Evolutionary conservation across 2,113 vertebrate species (phyloP).

Genomic region (Chloebia gouldiae): DNA sequence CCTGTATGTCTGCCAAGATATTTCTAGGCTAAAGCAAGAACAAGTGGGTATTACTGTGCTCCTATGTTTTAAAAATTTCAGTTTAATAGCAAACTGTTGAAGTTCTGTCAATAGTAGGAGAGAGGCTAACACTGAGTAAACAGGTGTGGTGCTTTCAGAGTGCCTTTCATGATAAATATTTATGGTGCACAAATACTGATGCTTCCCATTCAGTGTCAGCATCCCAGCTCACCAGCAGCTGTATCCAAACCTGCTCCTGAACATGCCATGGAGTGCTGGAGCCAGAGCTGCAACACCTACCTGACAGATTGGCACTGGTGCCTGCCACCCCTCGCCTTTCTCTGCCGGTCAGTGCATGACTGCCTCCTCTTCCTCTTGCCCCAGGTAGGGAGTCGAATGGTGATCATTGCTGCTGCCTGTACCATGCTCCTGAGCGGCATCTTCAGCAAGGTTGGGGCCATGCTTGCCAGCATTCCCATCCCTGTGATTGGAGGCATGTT

Average conservation of each 20-base stretch:
- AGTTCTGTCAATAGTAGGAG: neutral
- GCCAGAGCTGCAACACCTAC: neutral
- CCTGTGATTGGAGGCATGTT: constrained; percentile 94
- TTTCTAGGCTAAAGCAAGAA: neutral
- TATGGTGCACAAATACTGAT: neutral
- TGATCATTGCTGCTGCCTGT: constrained; percentile 83
- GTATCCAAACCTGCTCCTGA: neutral
- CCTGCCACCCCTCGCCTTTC: fast-evolving
- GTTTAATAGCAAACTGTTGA: neutral
- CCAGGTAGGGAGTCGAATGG: constrained; percentile 93
- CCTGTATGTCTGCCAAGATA: neutral
- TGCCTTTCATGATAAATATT: neutral
- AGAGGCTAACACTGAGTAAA: neutral
- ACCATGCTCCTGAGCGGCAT: constrained; percentile 87
- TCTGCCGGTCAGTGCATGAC: fast-evolving
- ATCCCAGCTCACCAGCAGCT: neutral
- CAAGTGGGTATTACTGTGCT: neutral
- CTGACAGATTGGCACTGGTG: fast-evolving
- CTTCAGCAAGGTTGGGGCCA: constrained; percentile 87
- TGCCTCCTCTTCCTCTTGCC: neutral
- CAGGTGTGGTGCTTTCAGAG: neutral
- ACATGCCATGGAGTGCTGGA: neutral
- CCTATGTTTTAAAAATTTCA: neutral
- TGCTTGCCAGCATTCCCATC: constrained; percentile 89
- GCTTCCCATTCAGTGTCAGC: neutral